phyloP scores from a whole-genome alignment of 2,797 vertebrate species.

The Tympanoctomys barrerae region DNA sequence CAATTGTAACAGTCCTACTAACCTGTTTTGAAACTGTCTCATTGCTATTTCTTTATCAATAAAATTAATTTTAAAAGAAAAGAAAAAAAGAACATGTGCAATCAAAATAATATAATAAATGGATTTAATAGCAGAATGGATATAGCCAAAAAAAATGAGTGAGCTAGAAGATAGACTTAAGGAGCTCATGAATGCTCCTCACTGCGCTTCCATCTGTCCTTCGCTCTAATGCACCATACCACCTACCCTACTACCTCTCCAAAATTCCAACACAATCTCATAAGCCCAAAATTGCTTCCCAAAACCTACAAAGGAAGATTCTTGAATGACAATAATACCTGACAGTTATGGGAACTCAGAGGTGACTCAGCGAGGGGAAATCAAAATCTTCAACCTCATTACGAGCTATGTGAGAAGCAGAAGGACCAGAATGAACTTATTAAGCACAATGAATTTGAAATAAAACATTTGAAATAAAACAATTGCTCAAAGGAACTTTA shows the following conservation, averaged over 20 bases:
- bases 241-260: background rate
- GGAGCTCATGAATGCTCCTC: background rate
- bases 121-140: background rate
- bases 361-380: background rate
- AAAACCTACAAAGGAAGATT: background rate
- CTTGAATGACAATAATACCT: background rate
- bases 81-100: background rate
- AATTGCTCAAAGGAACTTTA: background rate
- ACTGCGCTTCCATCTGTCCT: background rate
- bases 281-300: background rate
- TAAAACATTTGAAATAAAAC: background rate
- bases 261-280: background rate
- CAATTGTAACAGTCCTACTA: no score
- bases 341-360: background rate
- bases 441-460: background rate
- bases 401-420: background rate
- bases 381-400: background rate
- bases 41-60: no score
- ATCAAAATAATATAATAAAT: constrained; percentile 1
- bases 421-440: background rate
- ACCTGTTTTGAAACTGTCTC: no score
- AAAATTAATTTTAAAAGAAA: no score
- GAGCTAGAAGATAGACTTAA: background rate
- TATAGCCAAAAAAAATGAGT: background rate
- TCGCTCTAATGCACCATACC: background rate